Evolutionary conservation across 2,797 vertebrate species (phyloP).

Genomic region (Arrhamphus sclerolepis): DNA sequence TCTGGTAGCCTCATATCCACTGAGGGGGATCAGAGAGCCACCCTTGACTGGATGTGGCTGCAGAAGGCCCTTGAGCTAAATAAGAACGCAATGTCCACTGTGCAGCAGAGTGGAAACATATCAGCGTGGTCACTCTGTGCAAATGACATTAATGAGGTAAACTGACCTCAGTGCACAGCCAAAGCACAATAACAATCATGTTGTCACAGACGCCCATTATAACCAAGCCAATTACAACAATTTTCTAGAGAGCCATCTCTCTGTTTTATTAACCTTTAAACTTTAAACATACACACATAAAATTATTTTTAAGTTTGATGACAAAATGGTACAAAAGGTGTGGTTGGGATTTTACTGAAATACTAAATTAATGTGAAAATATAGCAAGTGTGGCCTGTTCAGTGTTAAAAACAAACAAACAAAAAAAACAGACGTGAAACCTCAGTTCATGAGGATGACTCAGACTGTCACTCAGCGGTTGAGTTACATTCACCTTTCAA

Average conservation of each 20-base stretch:
- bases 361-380: not conserved
- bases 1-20: slow-evolving; percentile 36
- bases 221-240: slow-evolving; percentile 72
- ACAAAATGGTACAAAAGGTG: not conserved
- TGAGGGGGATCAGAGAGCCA: slow-evolving; percentile 66
- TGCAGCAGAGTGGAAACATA: slow-evolving; percentile 74
- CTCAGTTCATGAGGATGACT: slow-evolving; percentile 47
- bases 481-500: slow-evolving; percentile 43
- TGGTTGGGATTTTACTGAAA: not conserved
- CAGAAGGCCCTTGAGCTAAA: slow-evolving; percentile 74
- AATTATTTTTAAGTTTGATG: not conserved
- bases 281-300: slow-evolving; percentile 8
- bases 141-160: slow-evolving; percentile 80
- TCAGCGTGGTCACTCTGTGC: slow-evolving; percentile 74
- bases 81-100: slow-evolving; percentile 75
- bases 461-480: slow-evolving; percentile 45
- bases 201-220: slow-evolving; percentile 72
- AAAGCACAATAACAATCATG: slow-evolving; percentile 75
- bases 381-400: no score
- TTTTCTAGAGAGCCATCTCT: slow-evolving; percentile 52
- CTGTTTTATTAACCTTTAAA: slow-evolving; percentile 9
- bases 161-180: slow-evolving; percentile 72
- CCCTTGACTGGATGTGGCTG: slow-evolving; percentile 75
- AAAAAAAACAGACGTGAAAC: slow-evolving; percentile 22
- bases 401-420: no score